Percentiles rank a stretch among this genome's conserved stretches.
Evolutionary conservation across 2,113 vertebrate genomes (phyloP).

Genomic region (Malurus elegans): DNA sequence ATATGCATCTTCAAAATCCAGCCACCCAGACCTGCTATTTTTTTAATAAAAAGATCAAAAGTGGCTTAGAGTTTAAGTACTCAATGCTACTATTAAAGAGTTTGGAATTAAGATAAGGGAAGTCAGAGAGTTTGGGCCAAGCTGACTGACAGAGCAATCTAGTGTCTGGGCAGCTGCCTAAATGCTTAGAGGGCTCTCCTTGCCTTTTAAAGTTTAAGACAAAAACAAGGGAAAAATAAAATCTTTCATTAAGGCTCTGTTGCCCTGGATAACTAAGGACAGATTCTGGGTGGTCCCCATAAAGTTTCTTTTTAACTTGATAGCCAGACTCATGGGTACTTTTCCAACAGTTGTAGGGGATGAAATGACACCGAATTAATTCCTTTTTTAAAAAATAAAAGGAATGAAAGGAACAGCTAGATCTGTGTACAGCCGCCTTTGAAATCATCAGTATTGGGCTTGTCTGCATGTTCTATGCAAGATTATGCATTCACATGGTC

Average conservation of each 20-base stretch:
- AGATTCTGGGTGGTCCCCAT: slow-evolving; percentile 29
- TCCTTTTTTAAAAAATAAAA: background rate
- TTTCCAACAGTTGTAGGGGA: slow-evolving; percentile 1
- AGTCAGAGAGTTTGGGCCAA: background rate
- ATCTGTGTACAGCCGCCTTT: background rate
- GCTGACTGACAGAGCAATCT: background rate
- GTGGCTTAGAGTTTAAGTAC: background rate
- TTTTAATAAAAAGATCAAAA: background rate
- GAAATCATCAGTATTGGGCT: background rate
- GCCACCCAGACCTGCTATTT: background rate
- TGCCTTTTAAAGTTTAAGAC: slow-evolving; percentile 15
- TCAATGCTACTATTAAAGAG: background rate
- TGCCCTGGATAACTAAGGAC: background rate
- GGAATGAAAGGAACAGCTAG: background rate
- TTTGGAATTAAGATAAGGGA: background rate
- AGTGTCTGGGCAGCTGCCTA: background rate
- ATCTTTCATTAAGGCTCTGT: slow-evolving; percentile 12
- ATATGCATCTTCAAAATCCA: background rate
- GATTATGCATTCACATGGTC: background rate
- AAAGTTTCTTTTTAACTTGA: slow-evolving; percentile 40
- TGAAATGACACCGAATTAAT: slow-evolving; percentile 13
- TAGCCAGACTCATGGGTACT: background rate
- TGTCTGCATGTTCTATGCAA: background rate
- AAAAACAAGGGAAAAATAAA: background rate
- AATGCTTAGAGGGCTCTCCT: background rate